Evolutionary conservation across 2,797 vertebrate species (phyloP).

Genomic region (Sebastes elongatus): DNA sequence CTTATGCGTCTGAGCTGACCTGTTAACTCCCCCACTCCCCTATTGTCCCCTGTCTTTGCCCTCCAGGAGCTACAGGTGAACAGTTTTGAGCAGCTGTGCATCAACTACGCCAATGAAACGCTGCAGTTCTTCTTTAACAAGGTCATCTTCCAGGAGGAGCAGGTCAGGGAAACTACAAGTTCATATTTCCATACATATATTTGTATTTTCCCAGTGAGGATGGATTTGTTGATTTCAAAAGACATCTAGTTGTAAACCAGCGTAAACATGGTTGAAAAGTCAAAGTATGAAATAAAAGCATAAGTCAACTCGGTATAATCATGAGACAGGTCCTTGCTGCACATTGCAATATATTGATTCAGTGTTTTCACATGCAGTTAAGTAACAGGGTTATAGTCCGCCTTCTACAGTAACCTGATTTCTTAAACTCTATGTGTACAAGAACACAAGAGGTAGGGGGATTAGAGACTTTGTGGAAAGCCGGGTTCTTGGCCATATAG

Average conservation of each 20-base stretch:
- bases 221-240: neutral
- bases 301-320: neutral
- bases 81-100: slow-evolving; percentile 97
- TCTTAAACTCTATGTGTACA: neutral
- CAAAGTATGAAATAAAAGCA: neutral
- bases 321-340: neutral
- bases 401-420: neutral
- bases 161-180: slow-evolving; percentile 81
- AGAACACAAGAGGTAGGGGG: neutral
- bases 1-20: slow-evolving; percentile 2
- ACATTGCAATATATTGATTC: neutral
- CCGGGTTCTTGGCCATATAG: neutral
- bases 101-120: slow-evolving; percentile 96
- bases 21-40: neutral
- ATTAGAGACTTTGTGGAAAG: neutral
- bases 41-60: slow-evolving; percentile 19
- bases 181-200: neutral
- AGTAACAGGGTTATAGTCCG: neutral
- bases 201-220: neutral
- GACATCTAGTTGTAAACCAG: neutral
- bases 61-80: slow-evolving; percentile 92
- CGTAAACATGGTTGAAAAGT: neutral
- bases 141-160: slow-evolving; percentile 94
- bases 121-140: slow-evolving; percentile 94
- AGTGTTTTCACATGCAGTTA: neutral